Evolutionary conservation across 2,113 vertebrate species (phyloP), one percentile per base, ranked within the genome.

Genomic region (Cromileptes altivelis): DNA sequence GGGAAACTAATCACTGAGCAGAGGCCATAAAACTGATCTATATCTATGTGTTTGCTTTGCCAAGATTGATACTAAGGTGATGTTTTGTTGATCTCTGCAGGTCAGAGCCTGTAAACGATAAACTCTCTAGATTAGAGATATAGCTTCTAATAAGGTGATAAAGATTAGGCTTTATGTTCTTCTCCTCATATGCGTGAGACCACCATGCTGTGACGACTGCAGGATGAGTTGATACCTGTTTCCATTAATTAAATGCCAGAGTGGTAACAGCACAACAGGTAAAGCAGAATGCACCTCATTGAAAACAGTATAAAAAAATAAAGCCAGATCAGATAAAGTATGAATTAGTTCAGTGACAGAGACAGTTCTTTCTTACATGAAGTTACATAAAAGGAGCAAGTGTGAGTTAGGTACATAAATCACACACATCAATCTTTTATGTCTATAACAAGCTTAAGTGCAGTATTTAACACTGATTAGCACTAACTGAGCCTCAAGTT

Each of bases 171-270:
- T 68, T 79, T 27, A 55, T 52, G 40, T 67, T 70, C 50, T 53
- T 69, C 57, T 85, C 25, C 1, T 64, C 2, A 57, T 10, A 18
- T 5, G 0, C 47, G 30, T 1, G 64, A 73, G 47, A 61, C 27
- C 23, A 53, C 3, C 45, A 12, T 50, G 52, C 47, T 60, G 11
- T 0, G 19, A 65, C 67, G 19, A 27, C 10, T 42, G 47, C 25
- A 2, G 23, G 84, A 73, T 75, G 56, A 87, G 84, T 76, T 64
- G 10, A 75, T 78, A 52, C 82, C 55, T 77, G 88, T 77, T 76
- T 47, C 23, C 2, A 17, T 65, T 71, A 23, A 70, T 77, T 55
- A 42, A 65, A 53, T 69, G 49, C n/a, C 55, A 63, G 19, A 63
- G 17, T 15, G 0, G 45, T 23, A 33, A 11, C 37, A 30, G 6